These are phyloP conservation scores for Cynopterus brachyotis DNA, from an alignment of 2,113 vertebrate species.

Conservation along the genomic window DNA sequence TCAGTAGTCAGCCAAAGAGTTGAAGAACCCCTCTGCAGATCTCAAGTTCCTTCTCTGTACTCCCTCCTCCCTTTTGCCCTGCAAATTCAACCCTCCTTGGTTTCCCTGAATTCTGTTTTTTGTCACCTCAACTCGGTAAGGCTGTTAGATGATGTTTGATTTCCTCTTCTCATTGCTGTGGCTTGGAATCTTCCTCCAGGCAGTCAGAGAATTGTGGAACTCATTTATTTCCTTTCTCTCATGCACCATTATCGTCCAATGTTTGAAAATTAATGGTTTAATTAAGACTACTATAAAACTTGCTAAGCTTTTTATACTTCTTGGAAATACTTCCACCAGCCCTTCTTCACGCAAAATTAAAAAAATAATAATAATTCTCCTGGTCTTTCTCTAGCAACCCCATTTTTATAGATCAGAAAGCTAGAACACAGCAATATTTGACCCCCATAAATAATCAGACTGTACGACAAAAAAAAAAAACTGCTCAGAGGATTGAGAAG, in stretches of 20 bases:
- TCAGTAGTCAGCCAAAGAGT: neutral
- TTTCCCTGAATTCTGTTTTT: constrained; percentile 4
- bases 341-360: neutral
- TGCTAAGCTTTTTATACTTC: neutral
- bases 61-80: neutral
- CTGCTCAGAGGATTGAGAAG: neutral
- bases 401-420: constrained; percentile 18
- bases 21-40: neutral
- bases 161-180: neutral
- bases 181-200: neutral
- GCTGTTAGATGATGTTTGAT: neutral
- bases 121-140: neutral
- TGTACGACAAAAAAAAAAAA: neutral
- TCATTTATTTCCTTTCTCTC: neutral
- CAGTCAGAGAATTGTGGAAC: neutral
- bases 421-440: constrained; percentile 14
- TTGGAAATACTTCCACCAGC: neutral
- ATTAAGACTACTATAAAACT: neutral
- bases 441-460: neutral
- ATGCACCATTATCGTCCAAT: neutral
- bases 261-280: neutral
- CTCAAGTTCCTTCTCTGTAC: neutral
- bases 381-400: neutral
- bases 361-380: neutral
- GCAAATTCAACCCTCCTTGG: neutral